Percentiles rank a stretch among this genome's conserved stretches.
Evolutionary conservation across 2,888 invertebrate genomes (phyloP).

Genomic region (Neria commutata): DNA sequence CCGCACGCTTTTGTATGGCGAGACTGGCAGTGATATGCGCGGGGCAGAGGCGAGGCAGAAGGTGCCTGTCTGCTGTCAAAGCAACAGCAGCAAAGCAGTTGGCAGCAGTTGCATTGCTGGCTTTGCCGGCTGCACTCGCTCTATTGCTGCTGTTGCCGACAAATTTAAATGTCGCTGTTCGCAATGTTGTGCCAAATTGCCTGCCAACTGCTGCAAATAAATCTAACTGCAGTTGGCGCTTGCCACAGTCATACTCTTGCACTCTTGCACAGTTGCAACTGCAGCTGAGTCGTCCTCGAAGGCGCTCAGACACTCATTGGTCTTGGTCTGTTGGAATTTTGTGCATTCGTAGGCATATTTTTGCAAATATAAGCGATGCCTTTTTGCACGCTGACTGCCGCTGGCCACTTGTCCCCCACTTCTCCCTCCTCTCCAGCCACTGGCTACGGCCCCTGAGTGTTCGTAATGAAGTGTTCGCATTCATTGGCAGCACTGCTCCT

Average conservation of each 20-base stretch:
- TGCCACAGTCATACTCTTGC: background rate
- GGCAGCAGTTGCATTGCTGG: background rate
- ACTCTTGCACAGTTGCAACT: too few relatives aligned
- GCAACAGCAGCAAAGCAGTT: background rate
- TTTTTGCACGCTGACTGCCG: background rate
- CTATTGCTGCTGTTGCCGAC: conserved; percentile 35
- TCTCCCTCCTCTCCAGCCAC: too few relatives aligned
- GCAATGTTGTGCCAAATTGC: conserved; percentile 45
- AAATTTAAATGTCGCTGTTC: conserved; percentile 48
- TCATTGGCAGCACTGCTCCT: background rate
- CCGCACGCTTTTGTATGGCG: too few relatives aligned
- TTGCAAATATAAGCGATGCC: background rate
- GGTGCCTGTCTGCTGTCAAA: conserved; percentile 37
- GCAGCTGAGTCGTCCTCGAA: too few relatives aligned
- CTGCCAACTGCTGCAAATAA: conserved; percentile 36
- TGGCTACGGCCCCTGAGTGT: too few relatives aligned
- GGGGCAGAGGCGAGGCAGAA: background rate
- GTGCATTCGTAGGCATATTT: background rate
- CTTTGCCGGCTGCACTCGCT: conserved; percentile 23
- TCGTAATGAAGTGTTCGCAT: conserved; percentile 9
- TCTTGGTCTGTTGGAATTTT: background rate
- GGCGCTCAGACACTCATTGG: background rate
- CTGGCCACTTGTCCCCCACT: too few relatives aligned
- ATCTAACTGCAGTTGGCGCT: background rate
- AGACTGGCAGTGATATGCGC: background rate